Evolutionary conservation across 2,113 vertebrate species (phyloP).

Genomic region (Diphyllodes magnificus): DNA sequence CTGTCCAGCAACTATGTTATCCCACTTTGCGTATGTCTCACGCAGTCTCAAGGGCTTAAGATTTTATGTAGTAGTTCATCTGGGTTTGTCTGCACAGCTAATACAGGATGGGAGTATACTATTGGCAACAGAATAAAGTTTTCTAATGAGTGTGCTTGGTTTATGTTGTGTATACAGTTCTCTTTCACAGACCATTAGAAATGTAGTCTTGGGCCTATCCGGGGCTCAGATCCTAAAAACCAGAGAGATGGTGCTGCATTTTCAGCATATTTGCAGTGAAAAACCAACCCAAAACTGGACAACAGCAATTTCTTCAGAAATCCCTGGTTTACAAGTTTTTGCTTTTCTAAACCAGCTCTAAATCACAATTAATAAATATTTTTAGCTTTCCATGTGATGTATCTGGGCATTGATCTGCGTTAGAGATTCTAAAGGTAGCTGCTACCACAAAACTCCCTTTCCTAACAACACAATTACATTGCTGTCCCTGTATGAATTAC

Average conservation of each 20-base stretch:
- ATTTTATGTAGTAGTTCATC: background rate
- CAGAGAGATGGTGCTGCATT: background rate
- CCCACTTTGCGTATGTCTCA: background rate
- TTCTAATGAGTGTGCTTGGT: background rate
- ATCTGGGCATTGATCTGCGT: background rate
- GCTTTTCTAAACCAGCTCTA: background rate
- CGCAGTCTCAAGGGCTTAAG: background rate
- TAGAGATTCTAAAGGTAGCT: background rate
- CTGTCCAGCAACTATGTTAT: background rate
- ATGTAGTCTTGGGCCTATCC: background rate
- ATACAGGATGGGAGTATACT: background rate
- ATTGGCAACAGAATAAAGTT: background rate
- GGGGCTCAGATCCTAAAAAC: background rate
- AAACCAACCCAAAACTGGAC: background rate
- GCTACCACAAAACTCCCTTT: background rate
- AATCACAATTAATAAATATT: background rate
- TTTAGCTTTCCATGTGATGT: background rate
- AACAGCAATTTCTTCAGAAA: background rate
- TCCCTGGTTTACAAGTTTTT: background rate
- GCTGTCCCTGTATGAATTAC: background rate
- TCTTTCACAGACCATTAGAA: background rate
- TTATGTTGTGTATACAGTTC: background rate
- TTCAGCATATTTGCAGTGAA: background rate
- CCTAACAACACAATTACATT: background rate
- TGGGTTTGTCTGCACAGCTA: background rate